Evolutionary conservation across 2,888 invertebrate genomes (phyloP), one percentile per base, ranked within the genome.

Genomic region (Lamellibrachia columna): DNA sequence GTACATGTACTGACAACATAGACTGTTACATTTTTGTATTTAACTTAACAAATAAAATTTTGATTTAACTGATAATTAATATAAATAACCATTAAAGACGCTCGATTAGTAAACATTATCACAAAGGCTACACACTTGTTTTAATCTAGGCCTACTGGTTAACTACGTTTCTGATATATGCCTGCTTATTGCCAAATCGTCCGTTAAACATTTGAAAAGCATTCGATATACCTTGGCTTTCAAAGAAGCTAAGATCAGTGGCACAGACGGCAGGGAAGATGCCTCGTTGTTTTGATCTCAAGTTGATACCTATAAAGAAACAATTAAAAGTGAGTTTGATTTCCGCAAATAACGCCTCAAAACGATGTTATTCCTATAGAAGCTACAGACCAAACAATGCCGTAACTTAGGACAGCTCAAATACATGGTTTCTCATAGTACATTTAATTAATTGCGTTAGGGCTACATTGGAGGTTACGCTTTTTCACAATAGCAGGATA

Each of bases 251-350:
- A 97, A 99, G 98, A 96, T 99, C 99, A 53, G 99, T 99, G 55
- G 99, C 99, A 96, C 99, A 99, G 22, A 99, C 99, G 93, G 99
- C 98, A 3, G 99, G 99, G 96, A 99, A 99, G 94, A 99, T 98
- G 55, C 99, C 99, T 96, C 98, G 98, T 94, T 98, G 97, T 22
- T 98, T 99, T 2, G 99, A 98, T 95, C 99, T 97, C 94, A 99
- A 97, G 97, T 99, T 99, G 0, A 99, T 98, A 91, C 98, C 98
- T 98, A 96, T 15, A 92, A 92, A 90, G n/a, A 60, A 75, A 75
- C 75, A 75, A 75, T 22, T 15, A 2, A 58, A 8, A 15, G 58
- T 58, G 8, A 58, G 15, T 8, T 58, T 58, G 15, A 40, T 0
- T 40, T 40, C 40, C 40, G 40, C 40, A 40, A 40, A 40, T 40